A percentile compares a stretch with the other conserved stretches of the same genome.
Evolutionary conservation across 2,888 invertebrate species (phyloP).

Genomic region (Corythucha ciliata): DNA sequence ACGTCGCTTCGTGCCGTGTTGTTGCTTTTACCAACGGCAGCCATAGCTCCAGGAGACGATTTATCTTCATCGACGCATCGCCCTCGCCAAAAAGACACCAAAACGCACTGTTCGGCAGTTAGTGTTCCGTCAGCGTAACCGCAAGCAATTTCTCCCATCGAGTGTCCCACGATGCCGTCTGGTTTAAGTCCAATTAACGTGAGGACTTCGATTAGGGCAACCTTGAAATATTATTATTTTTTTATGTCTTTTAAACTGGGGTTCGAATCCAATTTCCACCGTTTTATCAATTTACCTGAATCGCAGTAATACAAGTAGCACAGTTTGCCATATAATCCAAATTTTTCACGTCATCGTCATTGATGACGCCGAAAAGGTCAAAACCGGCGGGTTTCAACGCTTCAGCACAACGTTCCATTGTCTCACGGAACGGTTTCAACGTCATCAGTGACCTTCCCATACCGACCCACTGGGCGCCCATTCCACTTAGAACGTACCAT

Average conservation of each 20-base stretch:
- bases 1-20: too few species aligned
- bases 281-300: conserved; percentile 71
- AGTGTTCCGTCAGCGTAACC: conserved; percentile 71
- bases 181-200: conserved; percentile 65
- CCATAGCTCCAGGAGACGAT: conserved; percentile 73
- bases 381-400: conserved; percentile 68
- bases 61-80: conserved; percentile 68
- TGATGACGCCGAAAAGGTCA: conserved; percentile 71
- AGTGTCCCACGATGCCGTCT: conserved; percentile 91
- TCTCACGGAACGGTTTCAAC: conserved; percentile 69
- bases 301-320: conserved; percentile 88
- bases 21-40: too few species aligned
- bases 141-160: conserved; percentile 55
- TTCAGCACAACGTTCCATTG: conserved; percentile 59
- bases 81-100: conserved; percentile 91
- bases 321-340: conserved; percentile 82
- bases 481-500: conserved; percentile 94
- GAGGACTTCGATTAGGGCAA: conserved; percentile 81
- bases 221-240: conserved; percentile 79
- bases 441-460: conserved; percentile 84
- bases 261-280: too few species aligned
- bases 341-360: conserved; percentile 63
- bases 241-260: too few species aligned
- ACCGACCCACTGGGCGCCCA: conserved; percentile 97
- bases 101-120: conserved; percentile 85